phyloP scores from a whole-genome alignment of 2,888 invertebrate genomes.

The Harmothoe impar region DNA sequence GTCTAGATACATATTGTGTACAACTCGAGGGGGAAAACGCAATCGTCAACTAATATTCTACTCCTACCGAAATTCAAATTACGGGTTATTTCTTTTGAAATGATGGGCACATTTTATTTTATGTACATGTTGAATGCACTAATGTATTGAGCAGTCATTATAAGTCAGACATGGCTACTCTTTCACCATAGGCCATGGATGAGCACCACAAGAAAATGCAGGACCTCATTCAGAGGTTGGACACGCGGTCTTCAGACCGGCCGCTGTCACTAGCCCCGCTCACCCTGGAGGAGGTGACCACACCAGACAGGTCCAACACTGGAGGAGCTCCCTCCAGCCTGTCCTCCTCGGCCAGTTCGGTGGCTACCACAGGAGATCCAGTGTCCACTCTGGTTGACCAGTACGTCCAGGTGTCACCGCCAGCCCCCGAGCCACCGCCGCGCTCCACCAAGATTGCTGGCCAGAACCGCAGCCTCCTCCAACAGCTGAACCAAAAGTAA shows the following conservation, averaged over 20 bases:
- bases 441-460: constrained; percentile 40
- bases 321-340: neutral
- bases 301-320: neutral
- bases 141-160: no score
- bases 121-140: no score
- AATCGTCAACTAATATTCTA: no score
- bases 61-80: no score
- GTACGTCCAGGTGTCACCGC: constrained; percentile 58
- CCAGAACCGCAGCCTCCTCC: constrained; percentile 28
- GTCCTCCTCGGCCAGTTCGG: constrained; percentile 25
- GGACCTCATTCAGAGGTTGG: constrained; percentile 32
- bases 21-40: no score
- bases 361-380: neutral
- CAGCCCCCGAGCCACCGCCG: constrained; percentile 41
- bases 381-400: constrained; percentile 46
- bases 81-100: no score
- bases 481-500: constrained; percentile 55
- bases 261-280: neutral
- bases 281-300: neutral
- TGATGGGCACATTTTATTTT: no score
- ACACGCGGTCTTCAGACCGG: neutral
- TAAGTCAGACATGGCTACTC: neutral
- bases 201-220: constrained; percentile 54
- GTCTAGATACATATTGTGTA: no score
- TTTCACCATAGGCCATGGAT: constrained; percentile 51